phyloP scores from a whole-genome alignment of 2,797 vertebrate genomes.

The Acanthis flammea region DNA sequence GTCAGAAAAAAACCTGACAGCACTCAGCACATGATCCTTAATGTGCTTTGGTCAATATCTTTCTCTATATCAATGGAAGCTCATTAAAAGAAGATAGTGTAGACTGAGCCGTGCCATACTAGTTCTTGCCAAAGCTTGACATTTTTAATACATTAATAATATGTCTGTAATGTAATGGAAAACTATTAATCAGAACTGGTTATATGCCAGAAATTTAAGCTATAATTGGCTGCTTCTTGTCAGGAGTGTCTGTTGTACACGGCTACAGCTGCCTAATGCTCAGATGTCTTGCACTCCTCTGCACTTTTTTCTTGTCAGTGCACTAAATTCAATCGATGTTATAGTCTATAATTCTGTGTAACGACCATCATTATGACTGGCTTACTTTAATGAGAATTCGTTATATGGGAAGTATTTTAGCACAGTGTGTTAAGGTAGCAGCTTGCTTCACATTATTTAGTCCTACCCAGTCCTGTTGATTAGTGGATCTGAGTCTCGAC shows the following conservation, averaged over 20 bases:
- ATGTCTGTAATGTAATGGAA: constrained; percentile 83
- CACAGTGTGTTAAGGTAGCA: neutral
- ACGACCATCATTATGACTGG: constrained; percentile 74
- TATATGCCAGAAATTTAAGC: constrained; percentile 82
- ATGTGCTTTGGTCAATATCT: constrained; percentile 77
- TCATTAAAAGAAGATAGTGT: constrained; percentile 81
- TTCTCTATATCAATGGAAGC: constrained; percentile 77
- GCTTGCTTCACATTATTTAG: neutral
- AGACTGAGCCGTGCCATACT: constrained; percentile 59
- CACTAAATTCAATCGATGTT: constrained; percentile 69
- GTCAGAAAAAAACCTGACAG: constrained; percentile 60
- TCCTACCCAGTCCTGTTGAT: neutral
- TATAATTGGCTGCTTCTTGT: constrained; percentile 88
- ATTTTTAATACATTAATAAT: constrained; percentile 88
- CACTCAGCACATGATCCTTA: constrained; percentile 72
- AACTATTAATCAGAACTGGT: constrained; percentile 87
- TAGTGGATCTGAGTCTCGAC: neutral
- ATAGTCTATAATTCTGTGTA: constrained; percentile 73
- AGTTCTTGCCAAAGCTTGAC: constrained; percentile 78
- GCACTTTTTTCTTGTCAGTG: constrained; percentile 70
- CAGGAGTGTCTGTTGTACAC: constrained; percentile 79
- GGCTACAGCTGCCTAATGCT: constrained; percentile 73
- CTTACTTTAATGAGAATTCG: constrained; percentile 73
- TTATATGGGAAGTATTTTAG: constrained; percentile 33
- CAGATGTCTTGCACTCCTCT: constrained; percentile 69